Base-by-base conservation (phyloP, 2,113 vertebrate genomes). In the Labeo catla region DNA sequence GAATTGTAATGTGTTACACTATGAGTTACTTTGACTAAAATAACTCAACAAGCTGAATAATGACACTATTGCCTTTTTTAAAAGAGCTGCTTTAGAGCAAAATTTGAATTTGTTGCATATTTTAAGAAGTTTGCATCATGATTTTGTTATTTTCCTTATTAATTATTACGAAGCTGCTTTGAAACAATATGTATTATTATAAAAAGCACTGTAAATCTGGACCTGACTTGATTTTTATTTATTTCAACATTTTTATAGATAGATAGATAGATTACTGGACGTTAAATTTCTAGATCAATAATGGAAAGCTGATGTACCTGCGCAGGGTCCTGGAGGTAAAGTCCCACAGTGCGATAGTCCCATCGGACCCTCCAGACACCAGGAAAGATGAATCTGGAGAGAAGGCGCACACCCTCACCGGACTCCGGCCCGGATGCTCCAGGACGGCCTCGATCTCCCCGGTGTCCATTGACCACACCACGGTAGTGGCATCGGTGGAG, bases 401-500 rank as follows among this genome's bases (percentile, higher is more conserved):
- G 81, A 99, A 95, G 0, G 93, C 90, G 87, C 98, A 99, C 79
- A 97, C 94, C 15, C 98, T 88, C 34, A 99, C 97, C 0, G 98
- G 96, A 57, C 95, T 98, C 83, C 95, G 86, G 0, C 95, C 91
- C 0, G 98, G 98, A 92, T 99, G 98, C 86, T 93, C 91, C n/a
- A 99, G 91, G 72, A 96, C 91, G 0, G 95, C 95, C 92, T 97
- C 90, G 2, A 92, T 86, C 85, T 92, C 95, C 0, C 98, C 98
- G 0, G 91, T 92, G 0, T 83, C 87, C 61, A 91, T 85, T 19
- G 93, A 94, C 98, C 98, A 99, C 0, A 99, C 85, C 52, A 96
- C 57, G 0, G 94, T 93, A 0, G 95, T 96, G 1, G 97, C 97
- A 3, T 99, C 98, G 0, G 97, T 99, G 1, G 98, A 99, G 87